Conservation (phyloP, 2,888 invertebrate genomes). For the Dicyrtomina minuta region DNA sequence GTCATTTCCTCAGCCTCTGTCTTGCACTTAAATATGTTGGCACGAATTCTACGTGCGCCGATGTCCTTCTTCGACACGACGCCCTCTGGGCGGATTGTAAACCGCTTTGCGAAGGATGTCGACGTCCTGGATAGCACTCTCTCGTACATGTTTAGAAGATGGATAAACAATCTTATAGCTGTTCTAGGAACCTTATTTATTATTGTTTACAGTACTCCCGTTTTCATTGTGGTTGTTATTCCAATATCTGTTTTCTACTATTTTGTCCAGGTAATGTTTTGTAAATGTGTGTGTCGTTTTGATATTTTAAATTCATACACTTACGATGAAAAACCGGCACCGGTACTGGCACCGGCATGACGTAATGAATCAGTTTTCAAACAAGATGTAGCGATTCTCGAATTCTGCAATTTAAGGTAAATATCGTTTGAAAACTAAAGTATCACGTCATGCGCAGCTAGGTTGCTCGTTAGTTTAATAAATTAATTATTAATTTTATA, state of each 20-base stretch:
- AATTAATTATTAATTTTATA: too few relatives aligned
- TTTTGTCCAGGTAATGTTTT: constrained; percentile 72
- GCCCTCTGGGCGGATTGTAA: constrained; percentile 74
- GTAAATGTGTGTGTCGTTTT: too few relatives aligned
- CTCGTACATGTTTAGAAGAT: constrained; percentile 38
- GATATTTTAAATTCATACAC: too few relatives aligned
- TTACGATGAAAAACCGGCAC: too few relatives aligned
- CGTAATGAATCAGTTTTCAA: too few relatives aligned
- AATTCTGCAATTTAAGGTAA: too few relatives aligned
- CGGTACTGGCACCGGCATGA: too few relatives aligned
- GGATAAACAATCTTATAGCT: constrained; percentile 47
- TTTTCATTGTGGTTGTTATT: constrained; percentile 74
- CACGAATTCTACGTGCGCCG: constrained; percentile 68
- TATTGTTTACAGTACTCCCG: constrained; percentile 81
- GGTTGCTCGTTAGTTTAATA: too few relatives aligned
- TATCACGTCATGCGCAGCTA: too few relatives aligned
- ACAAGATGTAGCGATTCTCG: too few relatives aligned
- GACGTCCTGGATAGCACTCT: constrained; percentile 52
- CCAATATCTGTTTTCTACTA: constrained; percentile 81
- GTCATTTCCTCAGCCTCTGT: constrained; percentile 64
- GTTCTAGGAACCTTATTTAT: constrained; percentile 80
- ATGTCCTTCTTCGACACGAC: constrained; percentile 78
- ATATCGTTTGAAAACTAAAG: too few relatives aligned
- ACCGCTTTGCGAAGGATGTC: constrained; percentile 60
- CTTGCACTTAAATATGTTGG: constrained; percentile 68